phyloP scores from a whole-genome alignment of 2,113 vertebrate genomes.

The Columbina picui region DNA sequence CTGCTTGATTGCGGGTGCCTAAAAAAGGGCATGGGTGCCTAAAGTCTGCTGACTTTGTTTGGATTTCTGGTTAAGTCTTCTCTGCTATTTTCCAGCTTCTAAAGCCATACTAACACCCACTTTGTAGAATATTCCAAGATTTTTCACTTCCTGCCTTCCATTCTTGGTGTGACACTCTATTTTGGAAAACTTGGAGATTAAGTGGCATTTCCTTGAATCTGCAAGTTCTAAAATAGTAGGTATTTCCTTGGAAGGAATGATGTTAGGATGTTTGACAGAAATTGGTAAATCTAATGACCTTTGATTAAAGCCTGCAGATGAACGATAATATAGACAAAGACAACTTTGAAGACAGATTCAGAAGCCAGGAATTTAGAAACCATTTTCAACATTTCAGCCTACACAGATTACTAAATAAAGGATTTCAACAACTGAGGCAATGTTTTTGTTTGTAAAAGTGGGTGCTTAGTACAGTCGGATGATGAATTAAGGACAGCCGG shows the following conservation, averaged over 20 bases:
- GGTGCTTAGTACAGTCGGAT: conserved; percentile 42
- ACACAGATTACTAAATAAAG: conserved; percentile 49
- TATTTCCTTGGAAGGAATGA: conserved; percentile 60
- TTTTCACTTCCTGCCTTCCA: background rate
- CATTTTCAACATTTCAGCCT: conserved; percentile 50
- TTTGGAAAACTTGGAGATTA: conserved; percentile 42
- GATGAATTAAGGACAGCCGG: conserved; percentile 72
- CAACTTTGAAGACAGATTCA: conserved; percentile 47
- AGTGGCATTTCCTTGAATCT: conserved; percentile 37
- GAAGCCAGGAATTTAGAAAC: conserved; percentile 60
- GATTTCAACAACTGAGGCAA: conserved; percentile 55
- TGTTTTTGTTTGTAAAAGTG: conserved; percentile 66
- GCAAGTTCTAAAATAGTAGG: conserved; percentile 41
- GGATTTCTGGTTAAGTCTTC: background rate
- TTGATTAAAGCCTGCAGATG: conserved; percentile 68
- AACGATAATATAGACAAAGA: conserved; percentile 57
- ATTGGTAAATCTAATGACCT: conserved; percentile 55
- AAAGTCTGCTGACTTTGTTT: background rate
- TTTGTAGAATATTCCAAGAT: background rate
- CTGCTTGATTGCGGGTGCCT: background rate
- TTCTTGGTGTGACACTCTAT: background rate
- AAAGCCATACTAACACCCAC: background rate
- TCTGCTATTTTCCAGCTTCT: background rate
- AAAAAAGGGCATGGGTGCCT: background rate
- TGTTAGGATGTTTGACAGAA: conserved; percentile 53